Percentiles rank a stretch among this genome's conserved stretches.
phyloP scores from a whole-genome alignment of 2,888 invertebrate species.

The Lobophora halterata region DNA sequence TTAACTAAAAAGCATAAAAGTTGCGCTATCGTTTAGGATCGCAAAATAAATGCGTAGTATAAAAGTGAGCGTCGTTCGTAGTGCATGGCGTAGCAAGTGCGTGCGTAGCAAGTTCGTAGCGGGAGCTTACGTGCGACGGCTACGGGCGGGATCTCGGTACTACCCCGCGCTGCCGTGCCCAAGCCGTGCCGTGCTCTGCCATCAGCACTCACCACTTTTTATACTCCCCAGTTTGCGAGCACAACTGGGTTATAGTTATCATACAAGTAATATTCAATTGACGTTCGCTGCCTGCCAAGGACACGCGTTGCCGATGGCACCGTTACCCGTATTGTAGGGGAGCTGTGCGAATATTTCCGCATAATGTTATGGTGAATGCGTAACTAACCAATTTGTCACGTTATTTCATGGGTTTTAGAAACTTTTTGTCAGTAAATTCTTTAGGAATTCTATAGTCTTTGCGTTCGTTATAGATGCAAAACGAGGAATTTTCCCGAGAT shows the following conservation, averaged over 20 bases:
- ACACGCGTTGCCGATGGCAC: slow-evolving; percentile 58
- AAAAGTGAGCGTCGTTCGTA: slow-evolving; percentile 18
- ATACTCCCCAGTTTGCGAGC: slow-evolving; percentile 55
- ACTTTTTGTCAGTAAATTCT: no score
- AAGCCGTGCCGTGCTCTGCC: slow-evolving; percentile 46
- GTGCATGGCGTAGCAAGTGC: slow-evolving; percentile 39
- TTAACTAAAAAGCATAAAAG: slow-evolving; percentile 2
- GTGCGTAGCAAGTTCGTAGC: slow-evolving; percentile 61
- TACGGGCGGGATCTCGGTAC: slow-evolving; percentile 68
- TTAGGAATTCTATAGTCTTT: no score
- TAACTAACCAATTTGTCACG: slow-evolving; percentile 40
- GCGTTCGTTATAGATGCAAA: no score
- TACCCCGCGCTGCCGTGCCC: slow-evolving; percentile 42
- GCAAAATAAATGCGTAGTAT: slow-evolving; percentile 1
- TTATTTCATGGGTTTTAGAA: slow-evolving; percentile 22
- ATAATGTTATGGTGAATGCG: slow-evolving; percentile 39
- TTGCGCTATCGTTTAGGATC: slow-evolving; percentile 13
- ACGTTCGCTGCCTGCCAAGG: slow-evolving; percentile 67
- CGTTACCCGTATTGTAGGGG: slow-evolving; percentile 45
- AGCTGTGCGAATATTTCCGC: slow-evolving; percentile 42
- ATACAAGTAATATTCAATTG: slow-evolving; percentile 73
- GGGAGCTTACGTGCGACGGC: slow-evolving; percentile 72
- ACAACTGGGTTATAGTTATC: slow-evolving; percentile 69
- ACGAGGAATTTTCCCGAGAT: no score
- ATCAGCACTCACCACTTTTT: slow-evolving; percentile 68